phyloP scores from a whole-genome alignment of 35 echinoderm and acorn worm species.

The Diadema setosum region DNA sequence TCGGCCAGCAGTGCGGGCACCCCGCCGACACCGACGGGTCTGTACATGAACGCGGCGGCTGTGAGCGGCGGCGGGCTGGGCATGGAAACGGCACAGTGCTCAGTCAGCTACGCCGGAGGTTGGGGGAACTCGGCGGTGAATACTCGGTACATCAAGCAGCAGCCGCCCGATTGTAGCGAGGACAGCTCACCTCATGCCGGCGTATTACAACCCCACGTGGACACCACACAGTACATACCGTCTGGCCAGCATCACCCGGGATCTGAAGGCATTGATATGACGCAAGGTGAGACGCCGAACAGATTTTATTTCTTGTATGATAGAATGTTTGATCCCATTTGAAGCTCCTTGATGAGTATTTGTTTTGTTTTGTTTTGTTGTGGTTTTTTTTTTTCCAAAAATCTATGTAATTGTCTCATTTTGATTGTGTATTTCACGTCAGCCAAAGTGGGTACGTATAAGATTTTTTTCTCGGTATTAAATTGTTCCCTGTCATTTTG shows the following conservation, averaged over 20 bases:
- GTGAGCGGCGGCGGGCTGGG: background rate
- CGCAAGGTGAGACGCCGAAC: slow-evolving; percentile 23
- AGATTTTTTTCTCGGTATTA: no score
- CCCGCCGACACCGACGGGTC: background rate
- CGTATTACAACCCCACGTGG: background rate
- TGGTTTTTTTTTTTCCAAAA: no score
- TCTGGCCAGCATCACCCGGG: background rate
- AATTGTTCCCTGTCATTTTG: no score
- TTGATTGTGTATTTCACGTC: no score
- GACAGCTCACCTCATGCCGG: slow-evolving; percentile 20
- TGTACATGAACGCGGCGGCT: slow-evolving; percentile 44
- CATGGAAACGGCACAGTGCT: slow-evolving; percentile 1
- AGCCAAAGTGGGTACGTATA: no score
- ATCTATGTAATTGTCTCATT: no score
- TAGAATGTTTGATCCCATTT: no score
- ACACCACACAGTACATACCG: background rate
- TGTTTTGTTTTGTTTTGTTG: no score
- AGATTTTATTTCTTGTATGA: no score
- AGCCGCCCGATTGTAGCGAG: slow-evolving; percentile 43
- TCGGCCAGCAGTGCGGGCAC: slow-evolving; percentile 5
- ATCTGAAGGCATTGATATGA: background rate
- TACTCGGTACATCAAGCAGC: slow-evolving; percentile 75
- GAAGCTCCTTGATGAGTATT: no score
- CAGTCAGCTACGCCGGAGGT: background rate
- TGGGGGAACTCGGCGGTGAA: slow-evolving; percentile 24